These are phyloP conservation scores for Hydrotaea diabolus DNA, from an alignment of 2,888 invertebrate genomes.

Conservation along the genomic window DNA sequence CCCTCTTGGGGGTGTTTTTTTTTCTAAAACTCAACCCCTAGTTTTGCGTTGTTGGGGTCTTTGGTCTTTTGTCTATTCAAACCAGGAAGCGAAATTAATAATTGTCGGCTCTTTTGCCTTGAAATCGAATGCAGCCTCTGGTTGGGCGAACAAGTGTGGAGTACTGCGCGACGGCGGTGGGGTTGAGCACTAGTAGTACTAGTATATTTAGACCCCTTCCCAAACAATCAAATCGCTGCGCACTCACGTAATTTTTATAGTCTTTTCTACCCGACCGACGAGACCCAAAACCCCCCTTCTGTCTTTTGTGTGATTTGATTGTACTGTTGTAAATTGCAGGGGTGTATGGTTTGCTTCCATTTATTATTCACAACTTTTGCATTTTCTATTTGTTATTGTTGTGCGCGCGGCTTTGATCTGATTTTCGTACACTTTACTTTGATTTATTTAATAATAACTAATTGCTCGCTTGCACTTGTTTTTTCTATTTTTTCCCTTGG, in stretches of 20 bases:
- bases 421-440: too few relatives aligned
- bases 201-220: constrained; percentile 3
- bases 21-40: too few relatives aligned
- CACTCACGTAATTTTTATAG: constrained; percentile 62
- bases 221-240: constrained; percentile 47
- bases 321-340: constrained; percentile 1
- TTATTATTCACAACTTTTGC: too few relatives aligned
- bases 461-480: too few relatives aligned
- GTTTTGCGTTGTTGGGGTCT: constrained; percentile 44
- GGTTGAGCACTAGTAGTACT: background rate
- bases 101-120: background rate
- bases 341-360: constrained; percentile 1
- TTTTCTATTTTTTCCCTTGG: too few relatives aligned
- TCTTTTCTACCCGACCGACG: constrained; percentile 21
- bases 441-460: too few relatives aligned
- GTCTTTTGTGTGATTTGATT: constrained; percentile 11
- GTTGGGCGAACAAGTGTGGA: background rate
- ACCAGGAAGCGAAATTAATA: background rate
- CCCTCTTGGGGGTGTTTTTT: too few relatives aligned
- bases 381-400: too few relatives aligned
- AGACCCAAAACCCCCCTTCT: constrained; percentile 45
- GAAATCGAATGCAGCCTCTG: background rate
- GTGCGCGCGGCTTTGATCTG: too few relatives aligned
- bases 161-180: background rate
- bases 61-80: background rate